Evolutionary conservation across 2,797 vertebrate genomes (phyloP).

Genomic region (Pterois miles): DNA sequence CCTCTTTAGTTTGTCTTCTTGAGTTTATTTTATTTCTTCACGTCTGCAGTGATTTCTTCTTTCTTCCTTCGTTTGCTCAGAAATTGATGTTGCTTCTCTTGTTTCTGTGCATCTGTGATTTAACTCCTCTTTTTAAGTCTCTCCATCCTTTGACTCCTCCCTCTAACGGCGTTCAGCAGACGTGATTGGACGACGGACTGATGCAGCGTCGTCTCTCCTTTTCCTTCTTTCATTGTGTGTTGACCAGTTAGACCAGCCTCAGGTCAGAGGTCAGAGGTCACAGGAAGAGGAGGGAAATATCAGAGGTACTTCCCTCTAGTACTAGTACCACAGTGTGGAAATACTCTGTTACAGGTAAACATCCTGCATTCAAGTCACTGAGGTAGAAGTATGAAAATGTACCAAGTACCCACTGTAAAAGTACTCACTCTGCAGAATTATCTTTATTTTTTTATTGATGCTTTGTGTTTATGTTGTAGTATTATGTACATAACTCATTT

Average conservation of each 20-base stretch:
- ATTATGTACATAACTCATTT: too few relatives aligned
- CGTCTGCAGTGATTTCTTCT: background rate
- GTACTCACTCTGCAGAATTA: background rate
- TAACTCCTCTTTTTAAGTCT: background rate
- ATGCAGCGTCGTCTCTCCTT: background rate
- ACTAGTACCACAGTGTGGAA: background rate
- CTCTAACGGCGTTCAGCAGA: background rate
- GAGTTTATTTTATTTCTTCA: background rate
- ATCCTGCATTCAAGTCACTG: background rate
- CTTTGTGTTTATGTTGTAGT: too few relatives aligned
- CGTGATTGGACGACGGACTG: slow-evolving; percentile 11
- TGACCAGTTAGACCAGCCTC: too few relatives aligned
- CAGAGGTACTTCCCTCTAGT: too few relatives aligned
- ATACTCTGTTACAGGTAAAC: too few relatives aligned
- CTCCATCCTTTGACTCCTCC: slow-evolving; percentile 48
- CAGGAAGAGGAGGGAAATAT: background rate
- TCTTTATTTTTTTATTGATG: too few relatives aligned
- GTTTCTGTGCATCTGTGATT: background rate
- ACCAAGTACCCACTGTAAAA: too few relatives aligned
- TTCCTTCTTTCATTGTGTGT: background rate
- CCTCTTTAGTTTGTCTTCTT: background rate
- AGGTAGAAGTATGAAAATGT: background rate
- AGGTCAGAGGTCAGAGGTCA: background rate
- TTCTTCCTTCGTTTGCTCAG: background rate
- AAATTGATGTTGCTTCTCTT: background rate